Base-by-base conservation (phyloP, 2,113 vertebrate species). In the Asarcornis scutulata region DNA sequence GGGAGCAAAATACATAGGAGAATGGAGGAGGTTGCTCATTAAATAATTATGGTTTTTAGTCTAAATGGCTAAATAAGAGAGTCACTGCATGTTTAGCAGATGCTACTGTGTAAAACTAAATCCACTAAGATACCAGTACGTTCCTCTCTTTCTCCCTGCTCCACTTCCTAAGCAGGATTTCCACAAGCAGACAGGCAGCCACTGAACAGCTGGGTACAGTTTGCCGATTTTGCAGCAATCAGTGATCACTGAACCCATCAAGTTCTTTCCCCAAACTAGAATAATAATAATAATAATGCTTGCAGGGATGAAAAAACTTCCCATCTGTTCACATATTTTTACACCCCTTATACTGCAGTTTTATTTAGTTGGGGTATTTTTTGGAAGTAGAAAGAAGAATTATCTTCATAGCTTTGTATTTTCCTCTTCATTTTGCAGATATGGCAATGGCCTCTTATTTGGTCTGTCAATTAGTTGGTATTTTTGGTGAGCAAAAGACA, bases 311-410 rank as follows among this genome's bases (percentile, higher is more conserved):
- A 97, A 93, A 93, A 97, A 96, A 95, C 88, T 86, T 95, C 96
- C 96, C 97, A 98, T 98, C 96, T 98, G 98, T 95, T 97, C 91
- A 96, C 89, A 89, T 85, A 53, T 91, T 97, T 87, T 79, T 59
- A 69, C 11, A 75, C 21, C 7, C 52, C 86, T 96, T 72, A 56
- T 9, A 82, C 17, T 52, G 44, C 38, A 90, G 13, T 25, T 84
- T 81, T 87, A 36, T n/a, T 92, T 71, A 3, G 1, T 74, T 63
- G 32, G 21, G 15, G 17, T 53, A 67, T 56, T 81, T 62, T 38
- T 3, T n/a, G 40, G 23, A 96, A 88, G 22, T 12, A 91, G 46
- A 14, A 82, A 55, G 22, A 91, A 84, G 36, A 85, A 83, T 58
- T 4, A 71, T 17, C n/a, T 91, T 78, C 10, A 66, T 9, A 66